These are phyloP conservation scores for Tympanoctomys barrerae DNA, from an alignment of 2,797 vertebrate species.

Conservation along the genomic window DNA sequence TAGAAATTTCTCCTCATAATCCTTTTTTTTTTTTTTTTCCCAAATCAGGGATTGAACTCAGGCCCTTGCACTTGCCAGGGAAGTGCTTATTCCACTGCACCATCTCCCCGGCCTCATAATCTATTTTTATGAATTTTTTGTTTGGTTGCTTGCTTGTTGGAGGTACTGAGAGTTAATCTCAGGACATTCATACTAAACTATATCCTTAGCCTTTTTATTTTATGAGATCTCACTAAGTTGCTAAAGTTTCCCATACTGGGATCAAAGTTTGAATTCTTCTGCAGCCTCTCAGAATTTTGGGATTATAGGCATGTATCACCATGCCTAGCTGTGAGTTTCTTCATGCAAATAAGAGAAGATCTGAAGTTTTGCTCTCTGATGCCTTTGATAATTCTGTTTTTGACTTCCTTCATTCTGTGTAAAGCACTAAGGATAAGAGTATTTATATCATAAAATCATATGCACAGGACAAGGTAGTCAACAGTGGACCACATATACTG, in stretches of 20 bases:
- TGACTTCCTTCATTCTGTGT: slow-evolving; percentile 13
- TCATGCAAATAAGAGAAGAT: background rate
- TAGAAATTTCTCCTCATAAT: background rate
- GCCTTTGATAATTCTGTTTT: background rate
- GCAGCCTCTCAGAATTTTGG: background rate
- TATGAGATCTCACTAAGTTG: background rate
- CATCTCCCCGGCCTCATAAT: too few species aligned
- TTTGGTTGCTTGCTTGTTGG: too few species aligned
- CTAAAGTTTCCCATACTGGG: background rate
- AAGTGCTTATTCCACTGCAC: too few species aligned
- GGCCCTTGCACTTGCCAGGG: too few species aligned
- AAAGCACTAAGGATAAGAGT: background rate
- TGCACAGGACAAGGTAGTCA: background rate
- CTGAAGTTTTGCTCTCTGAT: background rate
- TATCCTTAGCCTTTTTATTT: background rate
- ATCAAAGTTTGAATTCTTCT: background rate
- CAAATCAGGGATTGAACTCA: too few species aligned
- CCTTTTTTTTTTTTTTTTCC: too few species aligned
- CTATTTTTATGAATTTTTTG: too few species aligned
- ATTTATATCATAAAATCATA: background rate
- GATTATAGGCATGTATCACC: background rate
- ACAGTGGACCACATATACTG: too few species aligned
- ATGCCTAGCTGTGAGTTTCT: background rate
- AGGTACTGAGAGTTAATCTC: background rate
- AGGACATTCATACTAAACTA: background rate